Evolutionary conservation across 35 echinoderm and acorn worm species (phyloP), one percentile per base, ranked within the genome.

Genomic region (Stichopus chloronotus): DNA sequence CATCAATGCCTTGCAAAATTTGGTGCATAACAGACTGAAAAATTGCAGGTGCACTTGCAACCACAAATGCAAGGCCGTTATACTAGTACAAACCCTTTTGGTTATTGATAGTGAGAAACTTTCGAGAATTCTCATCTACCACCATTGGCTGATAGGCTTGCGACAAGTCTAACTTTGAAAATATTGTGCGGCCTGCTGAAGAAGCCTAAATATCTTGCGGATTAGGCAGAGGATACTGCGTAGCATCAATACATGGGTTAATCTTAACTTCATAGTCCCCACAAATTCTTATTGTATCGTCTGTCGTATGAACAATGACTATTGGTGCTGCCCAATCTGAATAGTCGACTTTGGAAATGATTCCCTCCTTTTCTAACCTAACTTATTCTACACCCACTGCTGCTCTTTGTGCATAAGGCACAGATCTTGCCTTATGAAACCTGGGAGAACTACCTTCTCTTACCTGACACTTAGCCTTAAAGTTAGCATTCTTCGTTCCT

Each of bases 1-100:
- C 72, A 22, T 59, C 72, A 56, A 94, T 79, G 54, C 93, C 90
- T 85, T 93, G 94, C 58, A 95, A 63, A 23, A 93, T 59, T 89
- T 93, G 84, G 52, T 95, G 84, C 87, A 93, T 95, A 60, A 85
- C 86, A 68, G 55, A 20, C 81, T 95, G 94, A 59, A 92, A 93
- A 58, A 95, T 88, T 13, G 94, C 81, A 55, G 91, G 94, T 52
- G 68, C 83, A 79, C 56, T 81, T 7, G 94, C 83, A 61, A 93
- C 84, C 12, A 72, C 86, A 60, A 90, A 95, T 22, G 94, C 83
- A 19, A 95, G 58, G 9, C 94, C 9, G 9, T 92, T 95, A 58
- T 93, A 95, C 52, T 69, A 69, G 21, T 80, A 76, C 57, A 93
- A 87, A 4, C 94, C 84, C 17, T 53, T 54, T 55, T 95, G 94